Conservation (phyloP, 2,113 vertebrate species). For the Vombatus ursinus region DNA sequence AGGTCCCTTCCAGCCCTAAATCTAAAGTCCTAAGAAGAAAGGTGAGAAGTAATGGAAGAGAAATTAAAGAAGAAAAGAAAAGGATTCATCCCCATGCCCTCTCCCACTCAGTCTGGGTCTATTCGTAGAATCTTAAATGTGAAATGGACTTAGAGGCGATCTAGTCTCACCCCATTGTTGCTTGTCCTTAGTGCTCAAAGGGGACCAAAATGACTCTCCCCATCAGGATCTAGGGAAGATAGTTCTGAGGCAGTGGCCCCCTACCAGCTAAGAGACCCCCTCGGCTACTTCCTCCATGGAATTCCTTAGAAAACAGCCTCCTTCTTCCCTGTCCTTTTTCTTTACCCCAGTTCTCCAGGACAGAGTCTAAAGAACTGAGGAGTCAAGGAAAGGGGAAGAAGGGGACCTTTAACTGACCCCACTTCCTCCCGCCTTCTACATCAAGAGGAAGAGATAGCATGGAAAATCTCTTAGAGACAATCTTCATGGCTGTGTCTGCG, state of each 20-base stretch:
- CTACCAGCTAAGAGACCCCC: not conserved
- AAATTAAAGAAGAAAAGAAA: not conserved
- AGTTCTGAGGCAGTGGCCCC: not conserved
- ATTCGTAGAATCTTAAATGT: not conserved
- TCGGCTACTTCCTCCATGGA: not conserved
- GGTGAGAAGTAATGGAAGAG: not conserved
- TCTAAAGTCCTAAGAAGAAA: not conserved
- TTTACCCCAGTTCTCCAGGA: not conserved
- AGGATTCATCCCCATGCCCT: not conserved
- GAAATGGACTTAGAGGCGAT: not conserved
- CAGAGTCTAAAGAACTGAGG: not conserved
- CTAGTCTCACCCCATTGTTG: not conserved
- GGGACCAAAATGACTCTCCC: not conserved
- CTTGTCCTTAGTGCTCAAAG: not conserved
- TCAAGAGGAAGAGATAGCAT: not conserved
- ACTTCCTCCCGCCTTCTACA: not conserved
- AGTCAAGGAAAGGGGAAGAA: not conserved
- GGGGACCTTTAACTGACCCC: not conserved
- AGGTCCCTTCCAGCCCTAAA: not conserved
- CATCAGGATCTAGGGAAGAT: not conserved
- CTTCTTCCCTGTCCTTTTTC: not conserved
- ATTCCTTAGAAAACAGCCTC: too few species aligned
- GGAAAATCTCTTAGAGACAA: not conserved
- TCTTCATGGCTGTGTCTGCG: not conserved
- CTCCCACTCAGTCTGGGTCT: not conserved